Conservation (phyloP, 2,888 invertebrate genomes). For the Eretmocerus hayati region DNA sequence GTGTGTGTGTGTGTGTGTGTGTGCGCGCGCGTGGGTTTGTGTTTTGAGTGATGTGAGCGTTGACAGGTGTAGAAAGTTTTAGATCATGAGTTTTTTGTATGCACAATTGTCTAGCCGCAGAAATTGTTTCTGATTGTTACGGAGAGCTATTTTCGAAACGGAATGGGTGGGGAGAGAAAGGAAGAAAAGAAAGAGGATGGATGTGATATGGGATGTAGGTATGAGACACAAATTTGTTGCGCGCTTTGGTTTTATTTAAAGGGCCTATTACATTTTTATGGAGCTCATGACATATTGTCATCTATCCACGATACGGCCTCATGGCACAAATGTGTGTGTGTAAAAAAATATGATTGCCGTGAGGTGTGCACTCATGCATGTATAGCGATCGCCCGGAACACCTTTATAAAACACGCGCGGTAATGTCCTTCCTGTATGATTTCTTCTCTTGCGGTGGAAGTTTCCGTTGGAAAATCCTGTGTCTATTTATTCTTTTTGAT, state of each 20-base stretch:
- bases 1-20: too few species aligned
- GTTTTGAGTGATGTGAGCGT: background rate
- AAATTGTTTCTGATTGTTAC: background rate
- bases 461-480: slow-evolving; percentile 7
- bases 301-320: background rate
- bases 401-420: slow-evolving; percentile 22
- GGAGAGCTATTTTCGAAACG: too few species aligned
- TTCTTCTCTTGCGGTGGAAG: slow-evolving; percentile 19
- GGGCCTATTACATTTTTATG: slow-evolving; percentile 39
- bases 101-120: background rate
- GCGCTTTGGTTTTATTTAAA: slow-evolving; percentile 36
- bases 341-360: slow-evolving; percentile 13
- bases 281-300: slow-evolving; percentile 34
- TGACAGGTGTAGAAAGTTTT: too few species aligned
- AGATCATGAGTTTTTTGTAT: too few species aligned
- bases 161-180: too few species aligned
- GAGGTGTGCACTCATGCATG: slow-evolving; percentile 12
- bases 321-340: background rate
- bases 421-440: slow-evolving; percentile 24
- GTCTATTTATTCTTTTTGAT: slow-evolving; percentile 7
- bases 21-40: background rate
- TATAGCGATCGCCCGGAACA: slow-evolving; percentile 27
- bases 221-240: slow-evolving; percentile 34
- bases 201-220: too few species aligned
- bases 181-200: too few species aligned